phyloP scores from a whole-genome alignment of 2,888 invertebrate species.

The Nemapogon koenigi region DNA sequence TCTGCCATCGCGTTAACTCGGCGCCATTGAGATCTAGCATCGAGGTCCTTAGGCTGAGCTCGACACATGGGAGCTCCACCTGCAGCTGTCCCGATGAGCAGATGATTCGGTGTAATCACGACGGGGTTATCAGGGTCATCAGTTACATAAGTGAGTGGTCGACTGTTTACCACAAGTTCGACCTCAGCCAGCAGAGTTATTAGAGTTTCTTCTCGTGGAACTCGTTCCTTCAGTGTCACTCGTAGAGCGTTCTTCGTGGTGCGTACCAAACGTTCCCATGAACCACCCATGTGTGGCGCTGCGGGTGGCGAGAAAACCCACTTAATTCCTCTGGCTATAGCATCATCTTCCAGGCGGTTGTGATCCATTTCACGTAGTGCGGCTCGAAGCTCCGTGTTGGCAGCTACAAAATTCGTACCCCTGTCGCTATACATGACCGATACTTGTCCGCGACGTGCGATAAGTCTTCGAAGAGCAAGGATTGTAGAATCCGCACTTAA shows the following conservation, averaged over 20 bases:
- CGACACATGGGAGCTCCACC: constrained; percentile 12
- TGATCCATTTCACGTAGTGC: background rate
- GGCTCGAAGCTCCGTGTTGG: background rate
- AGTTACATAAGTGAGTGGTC: constrained; percentile 13
- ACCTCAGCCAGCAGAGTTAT: constrained; percentile 15
- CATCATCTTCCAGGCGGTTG: constrained; percentile 3
- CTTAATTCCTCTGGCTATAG: constrained; percentile 13
- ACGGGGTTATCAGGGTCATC: constrained; percentile 16
- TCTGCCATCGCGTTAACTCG: constrained; percentile 16
- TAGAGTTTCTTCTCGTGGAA: constrained; percentile 15
- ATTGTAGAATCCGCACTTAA: constrained; percentile 1
- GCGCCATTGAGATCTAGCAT: constrained; percentile 15
- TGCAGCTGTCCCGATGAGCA: constrained; percentile 17
- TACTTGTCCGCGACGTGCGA: constrained; percentile 4
- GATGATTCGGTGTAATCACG: constrained; percentile 17
- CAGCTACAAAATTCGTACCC: background rate
- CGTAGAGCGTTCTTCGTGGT: constrained; percentile 18
- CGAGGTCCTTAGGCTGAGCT: constrained; percentile 4
- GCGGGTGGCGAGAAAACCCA: constrained; percentile 20
- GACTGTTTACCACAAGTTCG: constrained; percentile 17
- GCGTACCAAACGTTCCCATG: constrained; percentile 19
- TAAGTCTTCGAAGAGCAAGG: constrained; percentile 1
- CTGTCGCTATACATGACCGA: background rate
- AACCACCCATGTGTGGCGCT: constrained; percentile 17
- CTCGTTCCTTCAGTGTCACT: constrained; percentile 10